Conservation (phyloP, 2,113 vertebrate genomes). For the Aldabrachelys gigantea region DNA sequence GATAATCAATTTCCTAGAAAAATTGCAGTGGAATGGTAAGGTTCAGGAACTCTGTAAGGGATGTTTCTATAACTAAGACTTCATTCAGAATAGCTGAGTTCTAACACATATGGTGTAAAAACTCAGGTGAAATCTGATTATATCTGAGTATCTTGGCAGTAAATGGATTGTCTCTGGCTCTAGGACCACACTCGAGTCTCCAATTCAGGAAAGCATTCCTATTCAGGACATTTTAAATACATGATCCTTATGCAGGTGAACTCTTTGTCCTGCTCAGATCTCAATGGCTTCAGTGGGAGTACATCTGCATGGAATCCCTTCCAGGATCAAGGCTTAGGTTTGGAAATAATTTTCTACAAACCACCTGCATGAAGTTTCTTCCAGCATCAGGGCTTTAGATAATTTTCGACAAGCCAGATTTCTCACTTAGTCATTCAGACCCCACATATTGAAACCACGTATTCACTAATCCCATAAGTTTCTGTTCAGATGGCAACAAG, state of each 20-base stretch:
- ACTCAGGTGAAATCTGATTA: neutral
- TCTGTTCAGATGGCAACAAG: no score
- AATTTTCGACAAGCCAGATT: neutral
- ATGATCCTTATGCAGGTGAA: neutral
- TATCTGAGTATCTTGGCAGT: slow-evolving; percentile 18
- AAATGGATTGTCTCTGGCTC: neutral
- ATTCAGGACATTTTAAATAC: no score
- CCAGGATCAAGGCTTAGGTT: neutral
- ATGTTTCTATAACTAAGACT: slow-evolving; percentile 2
- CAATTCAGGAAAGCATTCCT: neutral
- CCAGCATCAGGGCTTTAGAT: neutral
- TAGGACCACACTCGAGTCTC: neutral
- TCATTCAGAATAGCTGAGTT: no score
- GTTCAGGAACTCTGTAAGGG: neutral
- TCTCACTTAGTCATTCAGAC: neutral
- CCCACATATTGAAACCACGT: neutral
- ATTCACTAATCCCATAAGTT: neutral
- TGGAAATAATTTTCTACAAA: neutral
- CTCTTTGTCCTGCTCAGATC: neutral
- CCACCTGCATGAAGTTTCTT: neutral
- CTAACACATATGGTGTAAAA: neutral
- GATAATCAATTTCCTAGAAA: neutral
- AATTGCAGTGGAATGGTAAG: neutral
- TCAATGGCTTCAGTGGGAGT: neutral
- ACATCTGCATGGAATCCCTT: neutral